Evolutionary conservation across 2,113 vertebrate species (phyloP).

Genomic region (Nothobranchius furzeri): DNA sequence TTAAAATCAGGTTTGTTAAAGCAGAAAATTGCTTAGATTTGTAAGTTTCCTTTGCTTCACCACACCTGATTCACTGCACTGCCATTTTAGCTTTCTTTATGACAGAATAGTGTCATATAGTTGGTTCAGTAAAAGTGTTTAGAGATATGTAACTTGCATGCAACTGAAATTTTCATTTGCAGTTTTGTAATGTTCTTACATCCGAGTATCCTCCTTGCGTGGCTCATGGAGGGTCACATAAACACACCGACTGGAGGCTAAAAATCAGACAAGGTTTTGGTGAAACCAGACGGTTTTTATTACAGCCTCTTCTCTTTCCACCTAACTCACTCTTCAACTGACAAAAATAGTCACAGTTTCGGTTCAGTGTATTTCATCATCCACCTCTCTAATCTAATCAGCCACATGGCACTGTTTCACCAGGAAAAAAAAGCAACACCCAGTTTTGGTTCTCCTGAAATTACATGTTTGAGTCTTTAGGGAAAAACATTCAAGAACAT

Average conservation of each 20-base stretch:
- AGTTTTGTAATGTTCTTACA: no score
- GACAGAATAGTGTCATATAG: no score
- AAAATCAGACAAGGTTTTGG: constrained; percentile 27
- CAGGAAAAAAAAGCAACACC: constrained; percentile 47
- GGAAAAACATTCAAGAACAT: constrained; percentile 6
- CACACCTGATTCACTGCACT: no score
- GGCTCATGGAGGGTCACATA: no score
- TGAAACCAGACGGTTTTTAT: constrained; percentile 2
- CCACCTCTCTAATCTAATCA: constrained; percentile 24
- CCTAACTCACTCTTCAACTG: constrained; percentile 14
- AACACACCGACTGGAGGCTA: constrained; percentile 1
- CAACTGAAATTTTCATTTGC: no score
- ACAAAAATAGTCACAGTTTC: constrained; percentile 25
- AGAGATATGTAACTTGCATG: no score
- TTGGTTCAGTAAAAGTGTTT: no score
- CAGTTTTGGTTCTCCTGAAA: constrained; percentile 52
- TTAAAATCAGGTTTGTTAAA: no score
- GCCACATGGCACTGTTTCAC: constrained; percentile 32
- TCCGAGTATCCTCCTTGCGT: no score
- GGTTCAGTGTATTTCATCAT: constrained; percentile 19
- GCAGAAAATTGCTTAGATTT: no score
- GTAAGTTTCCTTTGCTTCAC: no score
- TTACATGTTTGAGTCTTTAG: constrained; percentile 50
- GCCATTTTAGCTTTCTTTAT: no score
- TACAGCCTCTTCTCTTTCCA: background rate